Base-by-base conservation (phyloP, 2,888 invertebrate species). In the Rhogogaster chlorosoma region DNA sequence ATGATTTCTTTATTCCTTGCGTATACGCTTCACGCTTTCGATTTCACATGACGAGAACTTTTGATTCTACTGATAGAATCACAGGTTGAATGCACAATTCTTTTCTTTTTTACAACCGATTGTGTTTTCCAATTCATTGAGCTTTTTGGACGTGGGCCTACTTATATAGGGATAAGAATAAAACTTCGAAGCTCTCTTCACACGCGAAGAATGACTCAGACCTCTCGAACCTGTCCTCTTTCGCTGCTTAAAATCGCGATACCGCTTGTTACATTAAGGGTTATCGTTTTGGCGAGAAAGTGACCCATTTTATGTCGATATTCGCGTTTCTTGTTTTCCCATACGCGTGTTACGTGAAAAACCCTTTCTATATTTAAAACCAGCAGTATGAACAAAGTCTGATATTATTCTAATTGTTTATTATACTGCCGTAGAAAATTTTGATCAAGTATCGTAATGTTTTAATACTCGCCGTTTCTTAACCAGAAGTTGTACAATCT, bases 351-450 rank as follows among this genome's bases (percentile, higher is more conserved):
- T 45, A 15, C 12, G 32, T 70, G 6, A 61, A 42, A 83, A 83
- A 45, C n/a, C 80, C 82, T 82, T 82, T 26, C 64, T 67, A 49
- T 64, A 45, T 67, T 83, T 32, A 22, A 29, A 26, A n/a, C n/a
- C n/a, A n/a, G n/a, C n/a, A n/a, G n/a, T n/a, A n/a, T n/a, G n/a
- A n/a, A n/a, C n/a, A n/a, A n/a, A n/a, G n/a, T n/a, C n/a, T n/a
- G n/a, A n/a, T n/a, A n/a, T n/a, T n/a, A n/a, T n/a, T n/a, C n/a
- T n/a, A n/a, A n/a, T n/a, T n/a, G n/a, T n/a, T n/a, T n/a, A n/a
- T n/a, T n/a, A n/a, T n/a, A n/a, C n/a, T n/a, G n/a, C n/a, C n/a
- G n/a, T n/a, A n/a, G n/a, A n/a, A n/a, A n/a, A n/a, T n/a, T n/a
- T n/a, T n/a, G n/a, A n/a, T n/a, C n/a, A n/a, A n/a, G n/a, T n/a